Conservation (phyloP, 2,797 vertebrate genomes). For the Enteromius viviparus region DNA sequence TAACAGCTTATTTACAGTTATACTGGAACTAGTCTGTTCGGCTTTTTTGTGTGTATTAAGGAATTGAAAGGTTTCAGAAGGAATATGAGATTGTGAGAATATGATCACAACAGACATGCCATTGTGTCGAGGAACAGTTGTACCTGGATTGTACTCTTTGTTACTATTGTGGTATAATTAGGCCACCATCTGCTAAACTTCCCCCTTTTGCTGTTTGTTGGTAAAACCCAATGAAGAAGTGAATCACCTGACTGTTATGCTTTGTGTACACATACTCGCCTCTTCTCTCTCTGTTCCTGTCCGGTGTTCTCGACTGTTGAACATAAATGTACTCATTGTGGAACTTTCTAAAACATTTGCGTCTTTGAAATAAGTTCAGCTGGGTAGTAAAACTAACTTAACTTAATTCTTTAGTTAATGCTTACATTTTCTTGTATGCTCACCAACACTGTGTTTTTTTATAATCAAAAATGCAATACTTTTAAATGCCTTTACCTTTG, state of each 20-base stretch:
- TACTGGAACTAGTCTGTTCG: neutral
- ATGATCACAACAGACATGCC: constrained; percentile 59
- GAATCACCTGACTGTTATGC: constrained; percentile 56
- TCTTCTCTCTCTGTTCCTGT: constrained; percentile 63
- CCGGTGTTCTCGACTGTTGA: constrained; percentile 13
- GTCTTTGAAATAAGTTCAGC: neutral
- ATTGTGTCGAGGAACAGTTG: constrained; percentile 73
- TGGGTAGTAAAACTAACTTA: no score
- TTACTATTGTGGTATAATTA: constrained; percentile 46
- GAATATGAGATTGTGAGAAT: constrained; percentile 50
- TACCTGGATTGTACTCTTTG: constrained; percentile 24
- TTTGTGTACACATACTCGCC: constrained; percentile 66
- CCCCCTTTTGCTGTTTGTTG: constrained; percentile 45
- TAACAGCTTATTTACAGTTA: neutral
- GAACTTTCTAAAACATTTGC: constrained; percentile 33
- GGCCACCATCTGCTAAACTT: constrained; percentile 46
- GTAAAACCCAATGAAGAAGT: constrained; percentile 56
- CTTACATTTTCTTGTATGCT: no score
- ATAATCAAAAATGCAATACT: no score
- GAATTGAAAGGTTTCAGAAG: constrained; percentile 55
- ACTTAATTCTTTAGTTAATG: no score
- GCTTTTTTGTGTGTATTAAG: constrained; percentile 31
- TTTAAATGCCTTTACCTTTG: no score
- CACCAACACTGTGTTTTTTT: no score
- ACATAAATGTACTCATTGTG: constrained; percentile 37